Conservation (phyloP, 2,113 vertebrate genomes). For the Amia ocellicauda region DNA sequence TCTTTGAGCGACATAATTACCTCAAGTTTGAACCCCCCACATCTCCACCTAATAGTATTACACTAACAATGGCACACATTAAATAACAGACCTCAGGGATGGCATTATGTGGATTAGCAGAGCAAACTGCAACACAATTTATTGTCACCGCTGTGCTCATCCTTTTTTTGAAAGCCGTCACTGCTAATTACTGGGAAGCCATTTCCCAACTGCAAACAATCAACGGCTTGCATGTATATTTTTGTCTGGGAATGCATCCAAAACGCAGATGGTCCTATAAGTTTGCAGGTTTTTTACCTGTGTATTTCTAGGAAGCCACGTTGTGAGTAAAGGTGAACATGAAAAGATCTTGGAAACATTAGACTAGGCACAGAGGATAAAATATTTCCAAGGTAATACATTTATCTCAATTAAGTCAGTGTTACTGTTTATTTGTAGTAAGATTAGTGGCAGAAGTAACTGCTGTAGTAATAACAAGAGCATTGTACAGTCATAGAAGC, state of each 20-base stretch:
- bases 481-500: too few species aligned
- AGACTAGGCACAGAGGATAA: background rate
- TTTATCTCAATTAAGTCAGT: too few species aligned
- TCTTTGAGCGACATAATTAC: too few species aligned
- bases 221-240: background rate
- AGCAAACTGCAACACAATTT: background rate
- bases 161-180: background rate
- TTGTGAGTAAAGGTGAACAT: background rate
- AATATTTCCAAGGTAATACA: too few species aligned
- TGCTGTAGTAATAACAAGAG: too few species aligned
- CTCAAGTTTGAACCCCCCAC: background rate
- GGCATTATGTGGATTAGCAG: conserved; percentile 3
- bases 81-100: conserved; percentile 3
- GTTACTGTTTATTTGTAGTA: too few species aligned
- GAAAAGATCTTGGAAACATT: background rate
- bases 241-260: background rate
- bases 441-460: too few species aligned
- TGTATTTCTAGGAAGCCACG: background rate
- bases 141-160: conserved; percentile 3
- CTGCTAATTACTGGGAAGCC: conserved; percentile 11
- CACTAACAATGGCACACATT: background rate
- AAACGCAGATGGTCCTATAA: background rate
- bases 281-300: background rate
- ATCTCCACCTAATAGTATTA: conserved; percentile 2
- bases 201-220: conserved; percentile 7